Evolutionary conservation across 1,140 invertebrate genomes (phyloP).

Genomic region (Drosophila navojoa): DNA sequence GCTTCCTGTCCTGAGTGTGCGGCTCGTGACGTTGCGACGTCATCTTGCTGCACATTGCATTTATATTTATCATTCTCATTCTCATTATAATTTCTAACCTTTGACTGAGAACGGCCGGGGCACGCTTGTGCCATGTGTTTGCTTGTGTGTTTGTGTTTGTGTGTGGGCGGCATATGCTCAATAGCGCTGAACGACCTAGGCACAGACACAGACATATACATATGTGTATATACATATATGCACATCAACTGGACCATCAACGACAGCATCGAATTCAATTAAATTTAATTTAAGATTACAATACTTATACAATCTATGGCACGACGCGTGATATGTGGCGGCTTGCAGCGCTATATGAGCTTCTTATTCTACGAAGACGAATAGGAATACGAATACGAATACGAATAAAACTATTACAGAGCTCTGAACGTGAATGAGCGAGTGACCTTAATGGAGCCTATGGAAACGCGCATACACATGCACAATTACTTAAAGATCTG

Average conservation of each 20-base stretch:
- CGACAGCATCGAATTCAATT: constrained; percentile 81
- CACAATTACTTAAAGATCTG: constrained; percentile 10
- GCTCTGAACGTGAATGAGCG: constrained; percentile 67
- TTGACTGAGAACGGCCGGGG: constrained; percentile 53
- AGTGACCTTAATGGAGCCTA: constrained; percentile 72
- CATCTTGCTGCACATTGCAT: constrained; percentile 28
- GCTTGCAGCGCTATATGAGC: constrained; percentile 22
- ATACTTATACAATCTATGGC: constrained; percentile 54
- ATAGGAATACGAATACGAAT: background rate
- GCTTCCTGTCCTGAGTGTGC: constrained; percentile 63
- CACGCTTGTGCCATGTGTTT: constrained; percentile 1
- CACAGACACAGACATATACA: constrained; percentile 16
- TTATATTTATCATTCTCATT: constrained; percentile 38
- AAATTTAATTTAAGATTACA: constrained; percentile 84
- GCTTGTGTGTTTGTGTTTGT: background rate
- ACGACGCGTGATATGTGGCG: constrained; percentile 45
- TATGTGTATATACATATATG: constrained; percentile 17
- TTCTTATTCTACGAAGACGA: constrained; percentile 11
- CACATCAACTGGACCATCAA: constrained; percentile 35
- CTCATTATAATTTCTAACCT: constrained; percentile 78
- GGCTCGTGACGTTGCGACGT: constrained; percentile 24
- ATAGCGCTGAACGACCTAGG: constrained; percentile 49
- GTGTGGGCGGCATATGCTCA: constrained; percentile 41
- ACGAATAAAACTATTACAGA: constrained; percentile 32
- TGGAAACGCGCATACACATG: constrained; percentile 42